Percentiles rank a stretch among this genome's conserved stretches.
Conservation (phyloP, 2,888 invertebrate species). For the Hirtodrosophila alboralis region DNA sequence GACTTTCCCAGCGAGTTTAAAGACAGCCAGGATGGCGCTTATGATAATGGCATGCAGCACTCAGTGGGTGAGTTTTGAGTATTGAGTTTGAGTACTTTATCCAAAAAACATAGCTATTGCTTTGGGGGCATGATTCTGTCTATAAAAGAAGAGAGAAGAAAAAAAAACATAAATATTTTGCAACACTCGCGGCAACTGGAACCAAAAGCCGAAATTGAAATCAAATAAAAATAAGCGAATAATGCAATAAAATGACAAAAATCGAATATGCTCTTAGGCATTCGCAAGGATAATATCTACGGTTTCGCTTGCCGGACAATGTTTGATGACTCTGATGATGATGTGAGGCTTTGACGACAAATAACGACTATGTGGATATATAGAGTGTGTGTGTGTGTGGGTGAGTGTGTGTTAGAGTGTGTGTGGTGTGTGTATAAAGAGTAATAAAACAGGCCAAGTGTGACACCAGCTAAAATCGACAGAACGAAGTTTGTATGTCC, state of each 20-base stretch:
- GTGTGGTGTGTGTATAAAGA: conserved; percentile 2
- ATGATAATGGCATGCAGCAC: conserved; percentile 87
- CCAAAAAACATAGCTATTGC: not conserved
- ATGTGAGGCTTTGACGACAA: conserved; percentile 56
- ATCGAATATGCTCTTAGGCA: conserved; percentile 32
- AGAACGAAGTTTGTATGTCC: conserved; percentile 36
- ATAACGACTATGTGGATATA: conserved; percentile 35
- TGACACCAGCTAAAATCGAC: conserved; percentile 13
- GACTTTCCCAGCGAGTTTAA: conserved; percentile 89
- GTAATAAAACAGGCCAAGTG: conserved; percentile 57
- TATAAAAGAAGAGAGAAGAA: too few species aligned
- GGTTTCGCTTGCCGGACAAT: conserved; percentile 32
- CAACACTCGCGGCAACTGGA: conserved; percentile 40
- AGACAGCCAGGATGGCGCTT: conserved; percentile 86
- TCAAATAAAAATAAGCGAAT: conserved; percentile 65
- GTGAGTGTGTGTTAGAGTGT: too few species aligned
- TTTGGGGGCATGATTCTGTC: conserved; percentile 13
- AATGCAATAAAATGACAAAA: conserved; percentile 63
- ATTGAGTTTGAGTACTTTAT: not conserved
- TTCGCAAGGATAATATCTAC: conserved; percentile 22
- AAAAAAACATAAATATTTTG: conserved; percentile 55
- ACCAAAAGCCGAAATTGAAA: conserved; percentile 56
- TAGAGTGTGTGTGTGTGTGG: not conserved
- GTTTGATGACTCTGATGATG: conserved; percentile 45
- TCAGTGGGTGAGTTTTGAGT: conserved; percentile 86